Percentiles rank a stretch among this genome's conserved stretches.
These are phyloP conservation scores for Nematopogon swammerdamellus DNA, from an alignment of 2,888 invertebrate genomes.

Conservation along the genomic window DNA sequence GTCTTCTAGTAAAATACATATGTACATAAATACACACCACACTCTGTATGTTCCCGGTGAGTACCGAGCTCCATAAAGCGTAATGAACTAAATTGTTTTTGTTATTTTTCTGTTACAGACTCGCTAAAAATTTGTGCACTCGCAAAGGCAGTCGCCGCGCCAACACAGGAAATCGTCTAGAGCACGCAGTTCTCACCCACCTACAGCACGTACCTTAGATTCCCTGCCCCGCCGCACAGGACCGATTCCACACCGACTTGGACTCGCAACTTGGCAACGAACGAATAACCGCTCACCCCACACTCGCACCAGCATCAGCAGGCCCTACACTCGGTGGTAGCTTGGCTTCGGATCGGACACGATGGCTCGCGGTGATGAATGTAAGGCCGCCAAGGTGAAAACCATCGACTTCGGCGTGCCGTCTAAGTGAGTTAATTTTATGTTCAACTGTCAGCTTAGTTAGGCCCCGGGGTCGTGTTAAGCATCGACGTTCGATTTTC, in stretches of 20 bases:
- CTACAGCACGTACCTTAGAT: slow-evolving; percentile 83
- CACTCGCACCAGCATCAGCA: slow-evolving; percentile 25
- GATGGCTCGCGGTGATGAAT: slow-evolving; percentile 53
- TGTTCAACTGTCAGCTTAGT: no score
- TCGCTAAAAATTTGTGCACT: slow-evolving; percentile 77
- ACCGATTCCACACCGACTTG: slow-evolving; percentile 10
- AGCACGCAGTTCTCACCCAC: slow-evolving; percentile 79
- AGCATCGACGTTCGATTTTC: no score
- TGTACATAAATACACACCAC: no score
- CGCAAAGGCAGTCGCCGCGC: slow-evolving; percentile 82
- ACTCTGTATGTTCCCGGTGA: no score
- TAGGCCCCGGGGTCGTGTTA: not conserved
- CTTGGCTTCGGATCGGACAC: slow-evolving; percentile 14
- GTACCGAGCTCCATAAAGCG: no score
- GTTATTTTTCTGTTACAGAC: slow-evolving; percentile 48
- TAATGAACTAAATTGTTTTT: no score
- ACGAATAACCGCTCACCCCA: slow-evolving; percentile 23
- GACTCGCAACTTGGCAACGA: slow-evolving; percentile 1
- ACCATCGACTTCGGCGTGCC: slow-evolving; percentile 8
- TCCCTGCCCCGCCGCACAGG: slow-evolving; percentile 9
- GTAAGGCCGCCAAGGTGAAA: slow-evolving; percentile 30
- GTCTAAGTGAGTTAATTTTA: slow-evolving; percentile 10
- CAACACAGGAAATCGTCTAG: slow-evolving; percentile 80
- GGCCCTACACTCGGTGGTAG: slow-evolving; percentile 22
- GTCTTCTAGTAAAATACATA: no score